Percentiles rank a stretch among this genome's conserved stretches.
These are phyloP conservation scores for Thomomys bottae DNA, from an alignment of 2,113 vertebrate genomes.

Conservation along the genomic window DNA sequence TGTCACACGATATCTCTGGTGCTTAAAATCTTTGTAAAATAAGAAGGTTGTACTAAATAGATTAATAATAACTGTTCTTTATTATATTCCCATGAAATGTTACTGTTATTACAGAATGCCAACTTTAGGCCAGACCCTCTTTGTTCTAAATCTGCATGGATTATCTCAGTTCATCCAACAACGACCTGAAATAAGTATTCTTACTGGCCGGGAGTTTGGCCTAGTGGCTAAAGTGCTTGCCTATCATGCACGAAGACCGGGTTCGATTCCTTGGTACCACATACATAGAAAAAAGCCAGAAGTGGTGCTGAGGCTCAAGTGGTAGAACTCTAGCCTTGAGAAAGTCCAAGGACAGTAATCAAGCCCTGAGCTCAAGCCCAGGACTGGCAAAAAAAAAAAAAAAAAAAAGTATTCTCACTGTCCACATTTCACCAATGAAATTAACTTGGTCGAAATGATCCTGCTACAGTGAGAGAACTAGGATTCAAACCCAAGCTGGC, in stretches of 20 bases:
- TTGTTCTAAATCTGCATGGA: constrained; percentile 32
- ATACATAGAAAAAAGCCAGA: too few relatives aligned
- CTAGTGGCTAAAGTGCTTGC: too few relatives aligned
- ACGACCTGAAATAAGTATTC: neutral
- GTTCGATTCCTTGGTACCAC: too few relatives aligned
- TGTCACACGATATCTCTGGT: constrained; percentile 11
- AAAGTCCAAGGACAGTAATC: too few relatives aligned
- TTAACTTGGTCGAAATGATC: constrained; percentile 1
- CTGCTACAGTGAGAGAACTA: neutral
- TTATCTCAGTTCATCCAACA: constrained; percentile 35
- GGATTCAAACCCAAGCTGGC: neutral
- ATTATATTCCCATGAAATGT: neutral
- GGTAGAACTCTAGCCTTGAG: too few relatives aligned
- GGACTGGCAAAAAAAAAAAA: too few relatives aligned
- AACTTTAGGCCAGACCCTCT: constrained; percentile 3
- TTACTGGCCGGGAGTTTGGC: too few relatives aligned
- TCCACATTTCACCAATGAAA: neutral
- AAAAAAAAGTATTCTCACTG: neutral
- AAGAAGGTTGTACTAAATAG: constrained; percentile 34
- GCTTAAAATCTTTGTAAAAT: constrained; percentile 60
- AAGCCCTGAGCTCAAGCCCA: too few relatives aligned
- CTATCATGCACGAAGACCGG: too few relatives aligned
- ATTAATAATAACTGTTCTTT: constrained; percentile 26
- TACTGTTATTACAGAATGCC: neutral
- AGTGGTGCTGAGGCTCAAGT: too few relatives aligned